These are phyloP conservation scores for Fulmarus glacialis DNA, from an alignment of 2,113 vertebrate genomes.

Conservation along the genomic window DNA sequence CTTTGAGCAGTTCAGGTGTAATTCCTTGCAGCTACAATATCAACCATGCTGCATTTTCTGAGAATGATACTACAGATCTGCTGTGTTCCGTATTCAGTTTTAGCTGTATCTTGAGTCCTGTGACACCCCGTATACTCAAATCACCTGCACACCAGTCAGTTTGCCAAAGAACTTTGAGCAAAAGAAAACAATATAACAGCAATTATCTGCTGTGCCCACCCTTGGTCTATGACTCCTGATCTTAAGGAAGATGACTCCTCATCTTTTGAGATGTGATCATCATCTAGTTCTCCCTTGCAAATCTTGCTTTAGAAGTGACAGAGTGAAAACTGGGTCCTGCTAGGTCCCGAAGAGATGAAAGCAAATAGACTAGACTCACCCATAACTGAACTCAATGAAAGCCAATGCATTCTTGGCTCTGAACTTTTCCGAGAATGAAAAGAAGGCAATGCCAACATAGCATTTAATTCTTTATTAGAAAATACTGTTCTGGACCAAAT, in stretches of 20 bases:
- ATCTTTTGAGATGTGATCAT: neutral
- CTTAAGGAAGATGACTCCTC: neutral
- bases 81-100: neutral
- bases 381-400: neutral
- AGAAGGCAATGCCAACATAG: accelerated
- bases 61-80: neutral
- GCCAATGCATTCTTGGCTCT: neutral
- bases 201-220: neutral
- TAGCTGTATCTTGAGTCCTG: neutral
- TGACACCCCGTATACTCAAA: accelerated
- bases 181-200: neutral
- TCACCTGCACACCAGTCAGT: neutral
- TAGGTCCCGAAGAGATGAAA: neutral
- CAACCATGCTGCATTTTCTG: neutral
- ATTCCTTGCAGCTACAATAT: neutral
- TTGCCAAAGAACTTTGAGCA: neutral
- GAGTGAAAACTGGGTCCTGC: neutral
- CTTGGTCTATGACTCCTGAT: neutral
- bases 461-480: neutral
- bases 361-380: neutral
- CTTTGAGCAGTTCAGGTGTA: neutral
- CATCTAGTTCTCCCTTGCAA: neutral
- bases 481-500: neutral
- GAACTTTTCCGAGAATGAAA: neutral
- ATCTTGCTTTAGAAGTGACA: neutral